Evolutionary conservation across 2,113 vertebrate genomes (phyloP).

Genomic region (Microtus richardsoni): DNA sequence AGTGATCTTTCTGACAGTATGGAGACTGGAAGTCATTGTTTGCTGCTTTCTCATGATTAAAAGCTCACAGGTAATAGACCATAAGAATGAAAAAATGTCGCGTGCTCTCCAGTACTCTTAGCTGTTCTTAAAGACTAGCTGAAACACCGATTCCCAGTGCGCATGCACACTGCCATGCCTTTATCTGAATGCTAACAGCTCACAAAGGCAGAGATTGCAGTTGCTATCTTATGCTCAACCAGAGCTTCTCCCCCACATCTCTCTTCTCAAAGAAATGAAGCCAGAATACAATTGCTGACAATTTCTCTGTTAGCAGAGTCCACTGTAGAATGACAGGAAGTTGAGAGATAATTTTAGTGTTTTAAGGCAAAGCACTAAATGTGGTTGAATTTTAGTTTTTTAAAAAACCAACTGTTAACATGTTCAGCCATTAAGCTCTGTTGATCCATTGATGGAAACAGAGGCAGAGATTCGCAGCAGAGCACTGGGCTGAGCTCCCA

Average conservation of each 20-base stretch:
- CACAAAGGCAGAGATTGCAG: background rate
- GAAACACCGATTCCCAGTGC: background rate
- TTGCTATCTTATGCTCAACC: background rate
- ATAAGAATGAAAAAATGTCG: background rate
- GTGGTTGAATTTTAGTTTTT: background rate
- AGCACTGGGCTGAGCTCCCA: too few species aligned
- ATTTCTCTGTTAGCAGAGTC: background rate
- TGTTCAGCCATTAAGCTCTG: background rate
- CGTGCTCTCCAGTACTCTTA: background rate
- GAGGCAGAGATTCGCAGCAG: too few species aligned
- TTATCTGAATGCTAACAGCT: slow-evolving; percentile 19
- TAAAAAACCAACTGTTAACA: background rate
- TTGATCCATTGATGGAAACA: too few species aligned
- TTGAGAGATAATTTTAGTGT: slow-evolving; percentile 21
- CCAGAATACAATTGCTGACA: background rate
- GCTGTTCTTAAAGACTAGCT: slow-evolving; percentile 8
- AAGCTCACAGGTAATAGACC: background rate
- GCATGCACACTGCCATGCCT: background rate
- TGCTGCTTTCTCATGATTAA: background rate
- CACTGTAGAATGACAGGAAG: background rate
- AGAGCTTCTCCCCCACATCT: background rate
- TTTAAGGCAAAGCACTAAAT: background rate
- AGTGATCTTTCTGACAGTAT: background rate
- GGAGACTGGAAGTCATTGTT: background rate
- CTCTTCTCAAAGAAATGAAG: slow-evolving; percentile 21